Evolutionary conservation across 2,113 vertebrate species (phyloP).

Genomic region (Cercocebus atys): DNA sequence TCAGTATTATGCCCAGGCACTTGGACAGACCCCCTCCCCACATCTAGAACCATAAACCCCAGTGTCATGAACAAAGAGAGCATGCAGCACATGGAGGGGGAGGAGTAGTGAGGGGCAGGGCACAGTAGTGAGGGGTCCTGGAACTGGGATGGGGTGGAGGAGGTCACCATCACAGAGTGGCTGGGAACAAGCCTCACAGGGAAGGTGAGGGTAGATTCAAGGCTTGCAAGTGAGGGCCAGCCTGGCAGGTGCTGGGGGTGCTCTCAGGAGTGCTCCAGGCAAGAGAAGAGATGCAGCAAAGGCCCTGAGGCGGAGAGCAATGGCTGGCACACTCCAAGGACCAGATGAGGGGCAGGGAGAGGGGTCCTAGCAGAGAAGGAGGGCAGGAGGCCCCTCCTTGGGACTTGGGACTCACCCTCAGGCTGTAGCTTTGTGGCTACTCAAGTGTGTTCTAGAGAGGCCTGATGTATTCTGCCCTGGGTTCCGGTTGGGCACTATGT

Average conservation of each 20-base stretch:
- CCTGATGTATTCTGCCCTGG: background rate
- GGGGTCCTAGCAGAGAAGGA: too few species aligned
- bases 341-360: accelerated
- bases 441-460: background rate
- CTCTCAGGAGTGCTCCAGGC: too few species aligned
- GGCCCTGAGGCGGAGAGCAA: background rate
- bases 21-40: background rate
- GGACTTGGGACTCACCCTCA: too few species aligned
- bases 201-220: background rate
- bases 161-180: background rate
- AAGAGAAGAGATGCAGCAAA: background rate
- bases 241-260: background rate
- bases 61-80: background rate
- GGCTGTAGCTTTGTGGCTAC: background rate
- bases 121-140: accelerated
- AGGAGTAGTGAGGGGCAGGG: too few species aligned
- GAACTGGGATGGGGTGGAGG: too few species aligned
- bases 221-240: background rate
- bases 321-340: background rate
- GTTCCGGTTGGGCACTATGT: background rate
- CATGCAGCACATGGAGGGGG: accelerated
- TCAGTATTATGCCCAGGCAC: background rate
- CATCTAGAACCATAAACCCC: too few species aligned
- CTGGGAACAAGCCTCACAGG: background rate
- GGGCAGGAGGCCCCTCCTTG: background rate